phyloP scores from a whole-genome alignment of 2,797 vertebrate genomes.

The Hafferia zeledoni region DNA sequence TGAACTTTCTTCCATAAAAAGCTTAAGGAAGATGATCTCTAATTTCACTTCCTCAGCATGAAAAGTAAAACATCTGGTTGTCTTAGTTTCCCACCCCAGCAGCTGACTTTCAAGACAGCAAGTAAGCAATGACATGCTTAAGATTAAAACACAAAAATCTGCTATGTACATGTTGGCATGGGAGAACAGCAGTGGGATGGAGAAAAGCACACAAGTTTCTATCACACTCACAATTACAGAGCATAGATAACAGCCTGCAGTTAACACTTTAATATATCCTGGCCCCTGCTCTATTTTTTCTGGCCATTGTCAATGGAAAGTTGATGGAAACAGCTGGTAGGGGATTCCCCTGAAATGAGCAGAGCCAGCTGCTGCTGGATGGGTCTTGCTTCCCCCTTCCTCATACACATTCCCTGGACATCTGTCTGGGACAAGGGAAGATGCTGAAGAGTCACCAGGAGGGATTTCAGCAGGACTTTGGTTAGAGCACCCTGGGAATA shows the following conservation, averaged over 20 bases:
- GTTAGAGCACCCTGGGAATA: background rate
- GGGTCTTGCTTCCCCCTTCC: background rate
- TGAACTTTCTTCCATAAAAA: conserved; percentile 54
- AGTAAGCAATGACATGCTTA: conserved; percentile 15
- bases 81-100: conserved; percentile 35
- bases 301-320: background rate
- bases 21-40: conserved; percentile 39
- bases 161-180: background rate
- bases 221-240: conserved; percentile 31
- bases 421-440: background rate
- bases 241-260: conserved; percentile 13
- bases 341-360: background rate
- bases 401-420: background rate
- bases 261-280: conserved; percentile 25
- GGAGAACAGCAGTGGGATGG: background rate
- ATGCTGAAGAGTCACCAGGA: background rate
- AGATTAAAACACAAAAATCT: conserved; percentile 40
- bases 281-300: conserved; percentile 7
- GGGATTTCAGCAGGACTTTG: background rate
- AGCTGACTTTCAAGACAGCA: conserved; percentile 22
- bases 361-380: background rate
- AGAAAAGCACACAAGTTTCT: conserved; percentile 1
- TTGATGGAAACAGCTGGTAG: conserved; percentile 2
- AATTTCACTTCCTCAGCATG: conserved; percentile 66
- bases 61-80: conserved; percentile 60